phyloP scores from a whole-genome alignment of 2,888 invertebrate genomes.

The Allophyes oxyacanthae region DNA sequence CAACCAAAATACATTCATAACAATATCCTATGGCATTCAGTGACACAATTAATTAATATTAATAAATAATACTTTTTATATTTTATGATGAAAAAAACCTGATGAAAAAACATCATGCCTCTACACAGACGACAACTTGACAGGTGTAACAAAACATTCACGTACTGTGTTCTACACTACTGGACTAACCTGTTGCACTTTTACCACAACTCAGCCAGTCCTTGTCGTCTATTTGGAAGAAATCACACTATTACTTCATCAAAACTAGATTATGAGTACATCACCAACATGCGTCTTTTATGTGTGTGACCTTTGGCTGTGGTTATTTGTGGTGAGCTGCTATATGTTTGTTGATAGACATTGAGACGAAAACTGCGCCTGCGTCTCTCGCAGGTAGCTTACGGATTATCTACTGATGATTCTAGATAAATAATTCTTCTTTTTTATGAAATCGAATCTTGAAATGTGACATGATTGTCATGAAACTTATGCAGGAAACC shows the following conservation, averaged over 20 bases:
- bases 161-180: slow-evolving; percentile 53
- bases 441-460: too few relatives aligned
- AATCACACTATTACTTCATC: slow-evolving; percentile 57
- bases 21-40: too few relatives aligned
- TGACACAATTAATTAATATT: too few relatives aligned
- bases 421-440: too few relatives aligned
- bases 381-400: too few relatives aligned
- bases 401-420: too few relatives aligned
- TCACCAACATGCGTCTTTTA: slow-evolving; percentile 30
- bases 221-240: slow-evolving; percentile 84
- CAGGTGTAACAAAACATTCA: slow-evolving; percentile 35
- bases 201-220: slow-evolving; percentile 88
- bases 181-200: slow-evolving; percentile 87
- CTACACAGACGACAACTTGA: slow-evolving; percentile 32
- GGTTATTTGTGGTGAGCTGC: slow-evolving; percentile 1
- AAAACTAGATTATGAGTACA: slow-evolving; percentile 18
- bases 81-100: slow-evolving; percentile 21
- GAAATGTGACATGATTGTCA: too few relatives aligned
- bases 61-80: too few relatives aligned
- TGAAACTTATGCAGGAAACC: too few relatives aligned
- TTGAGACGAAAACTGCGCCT: too few relatives aligned
- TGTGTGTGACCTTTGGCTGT: neutral
- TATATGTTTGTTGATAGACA: neutral
- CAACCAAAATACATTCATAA: neutral
- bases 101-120: slow-evolving; percentile 39